Base-by-base conservation (phyloP, 2,113 vertebrate genomes). In the Eleginops maclovinus region DNA sequence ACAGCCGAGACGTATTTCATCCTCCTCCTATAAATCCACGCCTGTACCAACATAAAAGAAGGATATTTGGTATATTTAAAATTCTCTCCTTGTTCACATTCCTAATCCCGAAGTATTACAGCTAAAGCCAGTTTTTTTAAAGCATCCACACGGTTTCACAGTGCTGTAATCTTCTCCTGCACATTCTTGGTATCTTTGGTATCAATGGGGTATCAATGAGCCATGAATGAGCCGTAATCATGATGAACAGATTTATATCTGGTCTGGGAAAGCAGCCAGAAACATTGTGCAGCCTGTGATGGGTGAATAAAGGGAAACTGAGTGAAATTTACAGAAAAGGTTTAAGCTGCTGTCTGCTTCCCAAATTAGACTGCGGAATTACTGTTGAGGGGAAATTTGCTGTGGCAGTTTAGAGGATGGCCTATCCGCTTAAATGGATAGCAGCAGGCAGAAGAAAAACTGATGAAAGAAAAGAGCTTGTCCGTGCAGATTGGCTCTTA, bases 401-500 rank as follows among this genome's bases (percentile, higher is more conserved):
- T 43, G 46, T 31, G 71, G 26, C 51, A 24, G 70, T 66, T 72
- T 47, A 47, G 65, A 59, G 44, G 31, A 73, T 58, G 55, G 55
- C 15, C 24, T 51, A n/a, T 51, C n/a, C 40, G 1, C 43, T 72
- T 21, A 61, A 77, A 58, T 46, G n/a, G 61, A 59, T 3, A 5
- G 40, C 21, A 41, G 26, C 67, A 64, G 51, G 62, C 17, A 22
- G 54, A 10, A 73, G 54, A 24, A 54, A 36, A 58, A 47, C n/a
- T n/a, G n/a, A n/a, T n/a, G n/a, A n/a, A 68, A 44, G 36, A 65
- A 19, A 59, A 13, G 11, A 26, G 63, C 36, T 46, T 55, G 50
- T 55, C 47, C 24, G 49, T 84, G 82, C 82, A 62, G 51, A 80
- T 44, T 84, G 89, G 81, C 81, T 87, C 89, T 93, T 91, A 91